These are phyloP conservation scores for Chrysopa pallens DNA, from an alignment of 1,140 invertebrate species.

Conservation along the genomic window DNA sequence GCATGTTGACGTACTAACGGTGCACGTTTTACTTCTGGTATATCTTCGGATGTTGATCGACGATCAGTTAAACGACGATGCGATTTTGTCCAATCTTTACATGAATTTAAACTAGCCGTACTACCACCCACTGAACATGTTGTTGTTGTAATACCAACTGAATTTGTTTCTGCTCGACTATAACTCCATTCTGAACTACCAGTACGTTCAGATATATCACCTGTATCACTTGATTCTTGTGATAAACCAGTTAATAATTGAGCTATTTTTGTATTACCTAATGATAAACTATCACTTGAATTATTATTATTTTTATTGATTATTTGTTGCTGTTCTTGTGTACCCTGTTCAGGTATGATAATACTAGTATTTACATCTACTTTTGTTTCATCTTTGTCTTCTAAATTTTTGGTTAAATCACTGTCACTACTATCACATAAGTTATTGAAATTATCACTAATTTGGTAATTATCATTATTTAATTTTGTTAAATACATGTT, in stretches of 20 bases:
- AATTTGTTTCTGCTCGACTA: constrained; percentile 17
- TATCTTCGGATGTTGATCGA: constrained; percentile 23
- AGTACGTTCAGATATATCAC: constrained; percentile 33
- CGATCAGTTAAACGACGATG: constrained; percentile 23
- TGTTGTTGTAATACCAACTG: constrained; percentile 21
- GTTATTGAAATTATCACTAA: constrained; percentile 5
- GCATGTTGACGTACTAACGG: constrained; percentile 22
- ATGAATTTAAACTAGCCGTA: constrained; percentile 40
- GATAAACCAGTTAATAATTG: constrained; percentile 32
- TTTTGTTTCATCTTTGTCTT: constrained; percentile 3
- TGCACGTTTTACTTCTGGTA: constrained; percentile 18
- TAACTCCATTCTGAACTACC: constrained; percentile 28
- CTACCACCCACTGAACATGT: constrained; percentile 25
- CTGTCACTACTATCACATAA: constrained; percentile 4
- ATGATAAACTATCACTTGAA: constrained; percentile 17
- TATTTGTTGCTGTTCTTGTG: constrained; percentile 15
- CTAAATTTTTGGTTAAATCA: constrained; percentile 18
- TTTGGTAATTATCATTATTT: constrained; percentile 5
- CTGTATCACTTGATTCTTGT: constrained; percentile 39
- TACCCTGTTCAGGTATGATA: background rate
- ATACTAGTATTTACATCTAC: background rate
- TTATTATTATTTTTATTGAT: constrained; percentile 14
- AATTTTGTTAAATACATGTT: constrained; percentile 26
- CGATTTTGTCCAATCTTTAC: constrained; percentile 32
- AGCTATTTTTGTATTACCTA: constrained; percentile 18